Base-by-base conservation (phyloP, 2,888 invertebrate genomes). In the Orchesella flavescens region DNA sequence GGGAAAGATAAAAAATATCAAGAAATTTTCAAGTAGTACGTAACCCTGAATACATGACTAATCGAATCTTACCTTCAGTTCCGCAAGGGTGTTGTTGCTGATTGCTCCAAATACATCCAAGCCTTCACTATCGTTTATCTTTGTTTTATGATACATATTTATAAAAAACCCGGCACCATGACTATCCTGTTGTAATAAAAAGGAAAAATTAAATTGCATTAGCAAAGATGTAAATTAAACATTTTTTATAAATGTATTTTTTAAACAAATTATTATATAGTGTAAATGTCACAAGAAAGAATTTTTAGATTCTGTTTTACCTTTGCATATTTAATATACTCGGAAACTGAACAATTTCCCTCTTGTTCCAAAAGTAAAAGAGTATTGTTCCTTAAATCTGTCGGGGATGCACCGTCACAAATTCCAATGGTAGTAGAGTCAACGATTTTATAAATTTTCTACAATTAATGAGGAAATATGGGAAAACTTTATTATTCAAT, bases 391-490 rank as follows among this genome's bases (percentile, higher is more conserved):
- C 61, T 69, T 4, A 10, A 9, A 21, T 23, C 23, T 1, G 17
- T 49, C 21, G 65, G 72, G 12, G 44, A 0, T n/a, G 80, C 69
- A 23, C 74, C 72, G 9, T 63, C 53, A 55, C 87, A 87, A 1
- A 78, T 13, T 17, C 75, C 57, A 53, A 84, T 17, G 12, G 59
- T 55, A 10, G 83, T 69, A 34, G 79, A 81, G 66, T 87, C 83
- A 23, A 59, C 59, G 3, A 87, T 49, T 4, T 49, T 34, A 44
- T 87, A 87, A n/a, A 49, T 44, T 69, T 82, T 76, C 83, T 83
- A 43, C 9, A 75, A 59, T 12, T 46, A 34, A 74, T 17, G 19
- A 19, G 0, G 17, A 44, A 3, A 46, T 19, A 12, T 23, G 13
- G 15, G 49, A 49, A n/a, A n/a, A n/a, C n/a, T n/a, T n/a, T n/a